Evolutionary conservation across 2,888 invertebrate species (phyloP), one percentile per base, ranked within the genome.

Genomic region (Drosophila eohydei): DNA sequence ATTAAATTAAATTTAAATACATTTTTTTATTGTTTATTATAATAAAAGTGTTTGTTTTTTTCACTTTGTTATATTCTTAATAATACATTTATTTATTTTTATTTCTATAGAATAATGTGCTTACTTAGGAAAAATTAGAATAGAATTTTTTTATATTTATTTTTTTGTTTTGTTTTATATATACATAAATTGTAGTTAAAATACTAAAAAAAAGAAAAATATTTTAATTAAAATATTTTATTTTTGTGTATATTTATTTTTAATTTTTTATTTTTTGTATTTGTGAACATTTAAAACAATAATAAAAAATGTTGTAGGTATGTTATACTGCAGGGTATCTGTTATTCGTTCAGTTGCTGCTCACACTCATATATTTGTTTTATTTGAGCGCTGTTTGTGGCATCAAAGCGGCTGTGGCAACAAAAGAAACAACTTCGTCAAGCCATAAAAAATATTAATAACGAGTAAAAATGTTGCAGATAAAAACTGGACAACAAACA

Each of bases 381-480:
- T 34, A 57, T 62, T 56, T 52, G 52, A 67, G 78, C 41, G 38
- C 41, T 48, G 50, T 57, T 77, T 68, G 71, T 40, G 72, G 75
- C 54, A 55, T 54, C 44, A 63, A 63, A 60, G 68, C 62, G 65
- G 58, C 64, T 70, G 64, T 38, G 63, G 41, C 67, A 68, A 72
- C 60, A 67, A 57, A 41, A 14, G 46, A 44, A 44, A 11, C 48
- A 65, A 68, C 72, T 77, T 58, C 61, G 64, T 56, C 58, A 64
- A 73, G 64, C 64, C 64, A 78, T 73, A 76, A 78, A 78, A 76
- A 76, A 73, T 76, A 73, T 73, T 73, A 74, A 73, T 78, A 73
- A 73, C 69, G 69, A 78, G 64, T 60, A 51, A 68, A 76, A 71
- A 64, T 51, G 55, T 41, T 68, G 55, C 50, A 43, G 55, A 68